A percentile compares a stretch with the other conserved stretches of the same genome.
Conservation (phyloP, 2,888 invertebrate species). For the Geotrupes spiniger region DNA sequence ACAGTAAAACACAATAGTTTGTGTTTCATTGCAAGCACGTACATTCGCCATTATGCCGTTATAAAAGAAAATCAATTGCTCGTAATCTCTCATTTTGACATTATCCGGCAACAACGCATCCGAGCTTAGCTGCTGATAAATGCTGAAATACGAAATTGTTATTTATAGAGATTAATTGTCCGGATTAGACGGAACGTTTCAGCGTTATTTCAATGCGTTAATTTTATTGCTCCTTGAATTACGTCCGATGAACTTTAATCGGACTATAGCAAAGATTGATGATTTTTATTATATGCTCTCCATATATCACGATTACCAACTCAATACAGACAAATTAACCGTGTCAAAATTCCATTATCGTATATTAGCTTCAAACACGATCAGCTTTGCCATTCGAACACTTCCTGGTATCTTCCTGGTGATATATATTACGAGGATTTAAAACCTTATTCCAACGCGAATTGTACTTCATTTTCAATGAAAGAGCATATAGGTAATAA, state of each 20-base stretch:
- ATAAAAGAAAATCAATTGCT: conserved; percentile 22
- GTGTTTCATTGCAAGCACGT: conserved; percentile 11
- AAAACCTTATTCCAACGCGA: too few relatives aligned
- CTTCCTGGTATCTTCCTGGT: too few relatives aligned
- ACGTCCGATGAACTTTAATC: neutral
- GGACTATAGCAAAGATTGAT: neutral
- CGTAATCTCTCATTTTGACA: conserved; percentile 21
- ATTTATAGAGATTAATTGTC: conserved; percentile 28
- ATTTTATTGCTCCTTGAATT: conserved; percentile 3
- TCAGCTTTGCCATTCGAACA: too few relatives aligned
- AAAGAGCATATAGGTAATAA: too few relatives aligned
- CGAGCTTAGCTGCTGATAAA: conserved; percentile 25
- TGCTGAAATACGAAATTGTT: conserved; percentile 32
- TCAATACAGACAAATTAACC: too few relatives aligned
- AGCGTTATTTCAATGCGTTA: neutral
- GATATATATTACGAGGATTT: too few relatives aligned
- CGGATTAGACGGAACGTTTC: neutral
- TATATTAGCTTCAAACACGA: too few relatives aligned
- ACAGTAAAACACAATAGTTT: conserved; percentile 9
- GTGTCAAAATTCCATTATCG: too few relatives aligned
- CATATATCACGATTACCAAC: too few relatives aligned
- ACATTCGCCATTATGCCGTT: conserved; percentile 11
- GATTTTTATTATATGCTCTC: too few relatives aligned
- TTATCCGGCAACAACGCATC: conserved; percentile 17
- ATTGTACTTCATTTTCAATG: too few relatives aligned